A percentile compares a stretch with the other conserved stretches of the same genome.
Conservation (phyloP, 2,113 vertebrate species). For the Onychostoma macrolepis region DNA sequence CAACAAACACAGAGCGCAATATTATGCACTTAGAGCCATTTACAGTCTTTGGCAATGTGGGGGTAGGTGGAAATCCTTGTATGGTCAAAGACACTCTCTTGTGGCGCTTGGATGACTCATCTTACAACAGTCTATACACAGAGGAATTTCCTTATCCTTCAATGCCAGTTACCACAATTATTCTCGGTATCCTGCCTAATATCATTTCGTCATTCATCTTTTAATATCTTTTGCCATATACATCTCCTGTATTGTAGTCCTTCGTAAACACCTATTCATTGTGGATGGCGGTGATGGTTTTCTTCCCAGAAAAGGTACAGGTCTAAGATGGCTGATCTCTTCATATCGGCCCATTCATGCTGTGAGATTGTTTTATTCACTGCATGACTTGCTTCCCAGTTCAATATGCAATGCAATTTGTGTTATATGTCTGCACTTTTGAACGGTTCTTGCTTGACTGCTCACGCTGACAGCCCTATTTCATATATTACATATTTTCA, state of each 20-base stretch:
- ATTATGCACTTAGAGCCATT: not conserved
- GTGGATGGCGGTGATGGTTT: not conserved
- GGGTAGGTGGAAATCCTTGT: not conserved
- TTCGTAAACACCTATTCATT: not conserved
- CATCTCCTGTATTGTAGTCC: not conserved
- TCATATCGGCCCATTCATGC: constrained; percentile 13
- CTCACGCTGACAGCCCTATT: not conserved
- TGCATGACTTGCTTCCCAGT: not conserved
- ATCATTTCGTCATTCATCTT: not conserved
- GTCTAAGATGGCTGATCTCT: constrained; percentile 16
- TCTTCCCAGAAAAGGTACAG: not conserved
- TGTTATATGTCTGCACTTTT: not conserved
- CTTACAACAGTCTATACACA: not conserved
- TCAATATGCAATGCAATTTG: not conserved
- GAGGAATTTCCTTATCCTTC: not conserved
- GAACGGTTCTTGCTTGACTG: not conserved
- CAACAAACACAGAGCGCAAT: not conserved
- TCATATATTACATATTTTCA: not conserved
- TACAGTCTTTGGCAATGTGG: not conserved
- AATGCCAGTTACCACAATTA: not conserved
- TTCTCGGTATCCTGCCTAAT: not conserved
- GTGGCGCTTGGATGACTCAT: not conserved
- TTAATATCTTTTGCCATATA: not conserved
- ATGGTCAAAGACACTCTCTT: not conserved
- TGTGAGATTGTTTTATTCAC: not conserved